Base-by-base conservation (phyloP, 2,113 vertebrate species). In the Ailuropoda melanoleuca region DNA sequence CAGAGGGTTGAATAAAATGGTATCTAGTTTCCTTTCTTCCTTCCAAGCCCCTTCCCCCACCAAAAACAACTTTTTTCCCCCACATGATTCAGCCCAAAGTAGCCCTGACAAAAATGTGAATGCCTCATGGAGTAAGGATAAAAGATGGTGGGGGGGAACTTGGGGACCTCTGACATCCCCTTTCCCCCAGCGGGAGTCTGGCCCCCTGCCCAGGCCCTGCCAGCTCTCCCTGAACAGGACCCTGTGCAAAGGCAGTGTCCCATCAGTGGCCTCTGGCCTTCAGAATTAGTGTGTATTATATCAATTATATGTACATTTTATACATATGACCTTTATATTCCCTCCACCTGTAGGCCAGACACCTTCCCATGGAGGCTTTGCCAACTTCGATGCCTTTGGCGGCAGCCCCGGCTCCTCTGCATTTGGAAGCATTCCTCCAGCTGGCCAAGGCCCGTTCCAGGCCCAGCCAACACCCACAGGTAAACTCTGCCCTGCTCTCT, bases 301-400 rank as follows among this genome's bases (percentile, higher is more conserved):
- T 55, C 50, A 5, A 78, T 50, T 19, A 26, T n/a, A 26, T 70
- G 1, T 19, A 24, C 14, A 50, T 78, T 48, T 56, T 68, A 75
- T 88, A 48, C 43, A 11, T 26, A 24, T 24, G 92, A 50, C 19
- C 3, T 62, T 46, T 23, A 29, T 31, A 1, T 96, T 62, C 34
- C 12, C 4, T 96, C 80, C 29, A 26, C 81, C 85, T 70, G 0
- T 83, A 98, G 98, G 96, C 92, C 98, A 98, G 86, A 96, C 88
- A 19, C 92, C 98, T 43, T 96, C 97, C 60, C 98, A 96, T 0
- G 80, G 98, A 6, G 81, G 97, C 66, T 98, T 98, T 43, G 96
- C 98, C 95, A 97, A 95, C 77, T 98, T 98, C 3, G 98, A 98
- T 84, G 98, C 98, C 90, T 98, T 98, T 78, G 88, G 98, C 14